Evolutionary conservation across 2,797 vertebrate species (phyloP), one percentile per base, ranked within the genome.

Genomic region (Allobates femoralis): DNA sequence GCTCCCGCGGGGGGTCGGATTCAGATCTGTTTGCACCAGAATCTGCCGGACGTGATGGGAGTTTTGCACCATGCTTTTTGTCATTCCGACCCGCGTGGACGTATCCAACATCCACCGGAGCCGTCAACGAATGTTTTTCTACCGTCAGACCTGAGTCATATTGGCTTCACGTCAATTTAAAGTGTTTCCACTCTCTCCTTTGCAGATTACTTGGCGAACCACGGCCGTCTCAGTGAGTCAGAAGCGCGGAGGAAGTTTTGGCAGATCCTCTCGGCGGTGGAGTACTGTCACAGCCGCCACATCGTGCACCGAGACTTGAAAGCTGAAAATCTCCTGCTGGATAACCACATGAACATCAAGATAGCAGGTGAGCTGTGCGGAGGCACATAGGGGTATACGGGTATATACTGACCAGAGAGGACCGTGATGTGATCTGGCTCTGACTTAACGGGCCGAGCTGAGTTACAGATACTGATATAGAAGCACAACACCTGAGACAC

Each of bases 261-360:
- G 98, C 98, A 99, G 92, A 99, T 99, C 91, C 94, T 99, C 66
- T 97, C 97, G 0, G 98, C 98, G 0, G 97, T 99, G 87, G 98
- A 99, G 89, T 99, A 98, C 89, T 99, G 98, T 92, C 98, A 99
- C 28, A 94, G 96, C 87, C 95, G 95, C 87, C 97, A 97, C 90
- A 96, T 99, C 73, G 98, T 99, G 75, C 98, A 99, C 92, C 94
- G 98, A 46, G 98, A 99, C 92, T 95, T 99, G 89, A 99, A 99
- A 90, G 98, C 98, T 3, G 98, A 99, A 93, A 99, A 99, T 89
- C 95, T 99, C 66, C 92, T 99, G 89, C 95, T 99, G 3, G 98
- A 99, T 77, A 96, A 91, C 89, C 97, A 98, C 91, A 99, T 99
- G 98, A 99, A 99, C 93, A 99, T 99, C 94, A 99, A 99, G 94